These are phyloP conservation scores for Tympanuchus pallidicinctus DNA, from an alignment of 2,113 vertebrate genomes.

Conservation along the genomic window DNA sequence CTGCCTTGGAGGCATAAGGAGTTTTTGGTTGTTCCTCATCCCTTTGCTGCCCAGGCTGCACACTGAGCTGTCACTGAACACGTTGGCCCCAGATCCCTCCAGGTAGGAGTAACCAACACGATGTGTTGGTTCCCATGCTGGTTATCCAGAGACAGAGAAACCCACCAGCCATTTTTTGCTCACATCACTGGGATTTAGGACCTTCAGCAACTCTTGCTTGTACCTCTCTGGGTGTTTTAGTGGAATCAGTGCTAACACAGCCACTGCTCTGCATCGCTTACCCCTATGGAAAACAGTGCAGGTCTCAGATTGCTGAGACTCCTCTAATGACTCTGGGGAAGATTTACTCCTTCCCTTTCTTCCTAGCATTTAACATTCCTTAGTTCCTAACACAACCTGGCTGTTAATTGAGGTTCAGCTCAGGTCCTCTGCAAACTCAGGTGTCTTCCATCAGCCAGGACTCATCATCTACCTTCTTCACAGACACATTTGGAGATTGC, in stretches of 20 bases:
- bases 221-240: not conserved
- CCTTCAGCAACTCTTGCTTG: not conserved
- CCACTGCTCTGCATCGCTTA: not conserved
- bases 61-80: not conserved
- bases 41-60: not conserved
- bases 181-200: not conserved
- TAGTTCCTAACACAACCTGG: not conserved
- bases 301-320: not conserved
- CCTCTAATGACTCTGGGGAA: not conserved
- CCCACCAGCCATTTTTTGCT: not conserved
- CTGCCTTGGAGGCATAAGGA: not conserved
- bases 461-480: not conserved
- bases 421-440: not conserved
- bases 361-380: not conserved
- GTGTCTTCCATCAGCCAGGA: not conserved
- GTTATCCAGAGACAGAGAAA: not conserved
- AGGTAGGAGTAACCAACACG: not conserved
- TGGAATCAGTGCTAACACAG: not conserved
- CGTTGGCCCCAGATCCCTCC: not conserved
- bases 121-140: not conserved
- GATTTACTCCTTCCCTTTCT: not conserved
- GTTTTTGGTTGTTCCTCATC: not conserved
- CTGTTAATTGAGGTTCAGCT: not conserved
- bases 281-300: not conserved
- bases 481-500: not conserved